Percentiles rank a stretch among this genome's conserved stretches.
Evolutionary conservation across 2,888 invertebrate genomes (phyloP).

Genomic region (Buathra laborator): DNA sequence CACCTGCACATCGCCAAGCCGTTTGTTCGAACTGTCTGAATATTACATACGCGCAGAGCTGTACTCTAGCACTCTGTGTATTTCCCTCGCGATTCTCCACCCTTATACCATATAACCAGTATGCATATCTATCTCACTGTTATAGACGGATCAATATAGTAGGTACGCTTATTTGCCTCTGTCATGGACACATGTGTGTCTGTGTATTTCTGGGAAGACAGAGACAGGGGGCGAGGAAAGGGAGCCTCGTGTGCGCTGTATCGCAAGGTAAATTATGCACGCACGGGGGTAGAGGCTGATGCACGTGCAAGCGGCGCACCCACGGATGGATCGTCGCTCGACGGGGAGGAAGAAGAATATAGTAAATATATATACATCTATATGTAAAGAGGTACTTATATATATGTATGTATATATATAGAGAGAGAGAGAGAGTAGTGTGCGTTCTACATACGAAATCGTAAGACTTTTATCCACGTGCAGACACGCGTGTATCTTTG

Average conservation of each 20-base stretch:
- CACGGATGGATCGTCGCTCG: conserved; percentile 41
- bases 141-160: conserved; percentile 61
- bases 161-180: conserved; percentile 60
- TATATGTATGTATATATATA: no score
- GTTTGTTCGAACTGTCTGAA: conserved; percentile 39
- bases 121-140: conserved; percentile 40
- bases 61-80: conserved; percentile 12
- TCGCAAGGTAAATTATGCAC: conserved; percentile 64
- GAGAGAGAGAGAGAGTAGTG: no score
- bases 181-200: conserved; percentile 53
- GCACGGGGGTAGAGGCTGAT: conserved; percentile 23
- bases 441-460: no score
- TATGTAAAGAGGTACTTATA: no score
- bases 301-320: conserved; percentile 43
- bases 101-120: conserved; percentile 23
- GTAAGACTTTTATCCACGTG: no score
- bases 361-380: no score
- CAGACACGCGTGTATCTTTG: no score
- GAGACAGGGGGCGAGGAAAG: neutral
- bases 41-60: conserved; percentile 41
- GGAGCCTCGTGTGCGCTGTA: conserved; percentile 38
- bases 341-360: conserved; percentile 11
- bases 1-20: conserved; percentile 14
- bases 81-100: conserved; percentile 30
- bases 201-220: conserved; percentile 54